Conservation (phyloP, 2,888 invertebrate species). For the Epicampocera succincta region DNA sequence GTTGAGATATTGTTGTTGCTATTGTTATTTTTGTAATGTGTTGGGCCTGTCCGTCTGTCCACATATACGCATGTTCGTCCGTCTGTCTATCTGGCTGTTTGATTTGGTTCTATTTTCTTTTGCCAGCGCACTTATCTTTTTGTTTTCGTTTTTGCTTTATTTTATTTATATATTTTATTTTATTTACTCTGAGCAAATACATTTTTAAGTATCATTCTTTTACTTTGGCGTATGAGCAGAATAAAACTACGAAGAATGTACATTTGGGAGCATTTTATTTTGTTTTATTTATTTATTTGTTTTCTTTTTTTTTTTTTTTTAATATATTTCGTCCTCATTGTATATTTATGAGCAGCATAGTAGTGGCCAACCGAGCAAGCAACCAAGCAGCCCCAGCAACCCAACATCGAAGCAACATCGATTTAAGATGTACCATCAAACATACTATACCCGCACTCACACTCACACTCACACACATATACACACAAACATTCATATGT, state of each 20-base stretch:
- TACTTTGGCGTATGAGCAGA: slow-evolving; percentile 42
- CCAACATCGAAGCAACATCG: slow-evolving; percentile 18
- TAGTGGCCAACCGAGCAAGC: slow-evolving; percentile 42
- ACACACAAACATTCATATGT: neutral
- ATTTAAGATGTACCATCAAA: slow-evolving; percentile 1
- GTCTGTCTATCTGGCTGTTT: neutral
- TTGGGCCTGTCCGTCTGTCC: neutral
- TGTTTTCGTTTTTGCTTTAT: slow-evolving; percentile 26
- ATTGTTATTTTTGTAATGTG: slow-evolving; percentile 46
- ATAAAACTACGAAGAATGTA: slow-evolving; percentile 58
- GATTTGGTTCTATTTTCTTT: slow-evolving; percentile 40
- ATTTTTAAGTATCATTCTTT: slow-evolving; percentile 57
- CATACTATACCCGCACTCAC: neutral
- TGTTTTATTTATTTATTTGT: slow-evolving; percentile 16
- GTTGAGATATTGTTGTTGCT: slow-evolving; percentile 16
- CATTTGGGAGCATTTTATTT: slow-evolving; percentile 63
- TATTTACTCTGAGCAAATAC: slow-evolving; percentile 63
- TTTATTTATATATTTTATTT: slow-evolving; percentile 49
- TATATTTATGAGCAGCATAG: slow-evolving; percentile 64
- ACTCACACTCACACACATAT: no score
- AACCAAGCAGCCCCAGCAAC: slow-evolving; percentile 16
- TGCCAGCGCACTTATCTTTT: slow-evolving; percentile 54
- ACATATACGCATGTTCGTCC: no score
- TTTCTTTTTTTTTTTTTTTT: slow-evolving; percentile 4
- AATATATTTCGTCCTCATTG: slow-evolving; percentile 51